Base-by-base conservation (phyloP, 2,888 invertebrate genomes). In the Cryptops parisi region DNA sequence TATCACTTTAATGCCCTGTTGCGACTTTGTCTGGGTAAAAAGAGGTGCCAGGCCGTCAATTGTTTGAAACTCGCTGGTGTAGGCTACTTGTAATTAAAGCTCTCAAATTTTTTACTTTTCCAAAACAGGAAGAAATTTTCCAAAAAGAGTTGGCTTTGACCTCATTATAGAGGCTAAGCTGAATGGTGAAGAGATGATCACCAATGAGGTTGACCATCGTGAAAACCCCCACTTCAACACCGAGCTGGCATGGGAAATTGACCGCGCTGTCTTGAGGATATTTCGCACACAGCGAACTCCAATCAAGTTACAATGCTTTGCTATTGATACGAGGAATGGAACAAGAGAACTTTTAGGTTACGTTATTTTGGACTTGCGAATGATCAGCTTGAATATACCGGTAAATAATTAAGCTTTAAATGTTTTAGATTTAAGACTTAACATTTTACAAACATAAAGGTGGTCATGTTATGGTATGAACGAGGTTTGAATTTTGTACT, bases 161-260 rank as follows among this genome's bases (percentile, higher is more conserved):
- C 56, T 71, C n/a, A 58, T 70, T 33, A 65, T 64, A 19, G 71
- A 72, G 58, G 70, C 70, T 3, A 65, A 65, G 50, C 70, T 72
- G 62, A 70, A 70, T 63, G 70, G 70, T 3, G 71, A 71, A 59
- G 59, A 68, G 9, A 61, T 72, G 53, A 59, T 65, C 1, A 69
- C 70, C 22, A 71, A 72, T 59, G 69, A 69, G 21, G 66, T 70
- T 2, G 63, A 65, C 24, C 70, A 70, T 60, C 57, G 62, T 3
- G 67, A 68, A 52, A 59, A 48, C 17, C 69, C 70, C 23, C 64
- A 68, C 54, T 64, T 71, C 54, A 67, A 68, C 15, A 70, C 70
- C 54, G 72, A 72, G 58, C 60, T 72, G 50, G 72, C 70, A 3
- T 72, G 71, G 71, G 70, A 70, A 55, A 60, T 72, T 43, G 68